These are phyloP conservation scores for Gambelia wislizenii DNA, from an alignment of 2,797 vertebrate species.

Conservation along the genomic window DNA sequence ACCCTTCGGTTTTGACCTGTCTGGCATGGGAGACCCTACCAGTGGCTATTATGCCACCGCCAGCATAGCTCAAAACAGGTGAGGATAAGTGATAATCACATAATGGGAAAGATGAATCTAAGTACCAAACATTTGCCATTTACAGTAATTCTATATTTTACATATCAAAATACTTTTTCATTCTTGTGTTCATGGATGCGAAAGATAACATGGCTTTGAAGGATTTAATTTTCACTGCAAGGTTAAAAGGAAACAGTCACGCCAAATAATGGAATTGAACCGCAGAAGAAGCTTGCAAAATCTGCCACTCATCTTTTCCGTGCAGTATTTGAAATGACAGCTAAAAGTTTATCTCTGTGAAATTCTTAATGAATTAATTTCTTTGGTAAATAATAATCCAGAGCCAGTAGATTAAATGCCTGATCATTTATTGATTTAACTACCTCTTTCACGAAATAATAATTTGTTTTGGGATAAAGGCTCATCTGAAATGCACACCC, in stretches of 20 bases:
- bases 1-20: too few species aligned
- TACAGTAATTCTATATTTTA: neutral
- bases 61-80: too few species aligned
- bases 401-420: neutral
- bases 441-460: neutral
- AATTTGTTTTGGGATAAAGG: neutral
- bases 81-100: neutral
- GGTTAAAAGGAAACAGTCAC: neutral
- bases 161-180: neutral
- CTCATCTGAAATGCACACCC: neutral
- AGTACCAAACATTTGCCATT: neutral
- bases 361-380: neutral
- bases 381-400: slow-evolving; percentile 4
- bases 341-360: neutral
- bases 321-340: slow-evolving; percentile 1
- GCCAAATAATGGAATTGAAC: neutral
- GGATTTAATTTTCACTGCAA: slow-evolving; percentile 18
- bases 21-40: too few species aligned
- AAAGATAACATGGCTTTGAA: neutral
- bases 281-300: neutral
- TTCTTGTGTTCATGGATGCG: neutral
- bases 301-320: neutral
- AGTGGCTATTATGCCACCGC: too few species aligned
- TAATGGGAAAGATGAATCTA: neutral
- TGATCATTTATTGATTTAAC: slow-evolving; percentile 24